Conservation (phyloP, 2,113 vertebrate genomes). For the Grus americana region DNA sequence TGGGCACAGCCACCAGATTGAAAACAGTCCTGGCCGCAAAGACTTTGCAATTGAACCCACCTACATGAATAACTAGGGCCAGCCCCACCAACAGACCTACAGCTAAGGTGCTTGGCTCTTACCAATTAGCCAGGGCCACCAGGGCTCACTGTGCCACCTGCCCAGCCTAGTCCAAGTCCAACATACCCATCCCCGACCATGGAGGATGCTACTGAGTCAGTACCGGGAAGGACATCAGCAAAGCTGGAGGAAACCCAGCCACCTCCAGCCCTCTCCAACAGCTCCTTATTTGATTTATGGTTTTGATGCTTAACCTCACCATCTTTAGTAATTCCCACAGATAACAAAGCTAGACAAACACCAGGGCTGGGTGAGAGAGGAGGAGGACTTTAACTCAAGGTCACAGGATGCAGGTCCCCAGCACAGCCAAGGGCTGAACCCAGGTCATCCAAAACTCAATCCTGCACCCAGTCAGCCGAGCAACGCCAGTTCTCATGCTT, state of each 20-base stretch:
- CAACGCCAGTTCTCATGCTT: not conserved
- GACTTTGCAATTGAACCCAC: not conserved
- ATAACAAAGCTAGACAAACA: not conserved
- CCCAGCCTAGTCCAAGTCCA: not conserved
- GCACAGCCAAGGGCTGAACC: not conserved
- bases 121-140: not conserved
- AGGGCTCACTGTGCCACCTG: not conserved
- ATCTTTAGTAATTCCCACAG: not conserved
- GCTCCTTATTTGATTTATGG: not conserved
- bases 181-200: not conserved
- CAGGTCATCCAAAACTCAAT: not conserved
- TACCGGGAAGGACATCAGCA: not conserved
- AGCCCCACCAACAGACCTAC: not conserved
- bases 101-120: not conserved
- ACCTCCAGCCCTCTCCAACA: not conserved
- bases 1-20: slow-evolving; percentile 40
- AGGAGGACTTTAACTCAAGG: not conserved
- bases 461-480: not conserved
- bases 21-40: slow-evolving; percentile 2
- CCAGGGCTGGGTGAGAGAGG: not conserved
- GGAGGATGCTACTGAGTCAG: not conserved
- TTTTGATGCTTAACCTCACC: not conserved
- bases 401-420: not conserved
- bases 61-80: not conserved
- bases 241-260: not conserved